Base-by-base conservation (phyloP, 2,888 invertebrate species). In the Hirtodrosophila duncani region DNA sequence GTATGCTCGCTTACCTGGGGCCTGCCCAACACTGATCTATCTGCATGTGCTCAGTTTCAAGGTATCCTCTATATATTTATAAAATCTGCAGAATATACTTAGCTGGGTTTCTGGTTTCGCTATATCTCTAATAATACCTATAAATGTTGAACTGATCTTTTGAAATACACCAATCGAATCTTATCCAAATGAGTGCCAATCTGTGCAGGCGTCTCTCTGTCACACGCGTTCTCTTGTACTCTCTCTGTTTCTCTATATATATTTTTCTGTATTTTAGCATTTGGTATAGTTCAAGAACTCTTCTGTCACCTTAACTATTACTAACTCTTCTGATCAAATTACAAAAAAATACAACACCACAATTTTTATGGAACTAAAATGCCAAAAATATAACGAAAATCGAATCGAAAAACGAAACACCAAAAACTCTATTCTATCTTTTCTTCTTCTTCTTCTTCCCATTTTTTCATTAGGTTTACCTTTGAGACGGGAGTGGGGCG, bases 401-500 rank as follows among this genome's bases (percentile, higher is more conserved):
- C 8, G 17, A 37, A 16, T 18, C n/a, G n/a, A n/a, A n/a, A 30
- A 39, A 33, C 13, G 43, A 38, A 41, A 29, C 26, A 33, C 16
- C 6, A 20, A 68, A 77, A 82, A 63, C 64, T 81, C 81, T 82
- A 83, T 83, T 52, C 82, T 83, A 67, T 83, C 78, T 83, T 69
- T 69, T 72, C 67, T 77, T n/a, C n/a, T 44, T 65, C 80, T 80
- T 85, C 82, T 84, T 82, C 82, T 84, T 82, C 78, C 81, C 82
- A 37, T 48, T 74, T 80, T 81, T 79, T 68, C 68, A 85, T 85
- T 81, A 87, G 87, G 87, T 87, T 84, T 87, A 87, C 86, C 87
- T 87, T 87, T 87, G 87, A 87, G 87, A 87, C 87, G 87, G 87
- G 87, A 87, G 85, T 87, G 87, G 87, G 87, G 87, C 87, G 87